Base-by-base conservation (phyloP, 1,140 invertebrate species). In the Diploscapter pachys region DNA sequence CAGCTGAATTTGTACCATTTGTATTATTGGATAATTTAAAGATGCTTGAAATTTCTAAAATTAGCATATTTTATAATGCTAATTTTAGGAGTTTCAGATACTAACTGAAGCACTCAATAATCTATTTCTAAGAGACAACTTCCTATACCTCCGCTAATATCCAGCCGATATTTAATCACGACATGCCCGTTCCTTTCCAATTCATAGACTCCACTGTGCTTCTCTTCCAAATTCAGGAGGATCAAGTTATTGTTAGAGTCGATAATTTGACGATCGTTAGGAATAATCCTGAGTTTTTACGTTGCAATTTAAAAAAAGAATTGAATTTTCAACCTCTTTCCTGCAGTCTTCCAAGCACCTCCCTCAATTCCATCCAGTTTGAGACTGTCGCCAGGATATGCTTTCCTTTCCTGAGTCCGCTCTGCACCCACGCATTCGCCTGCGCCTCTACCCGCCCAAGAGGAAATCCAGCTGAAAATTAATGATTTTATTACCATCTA, bases 401-500 rank as follows among this genome's bases (percentile, higher is more conserved):
- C 66, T 55, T 68, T 68, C 11, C 6, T 68, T 6, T 68, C 55
- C 5, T 13, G 61, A 9, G 48, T 51, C 9, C 50, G 48, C n/a
- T 51, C 54, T 8, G 57, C 71, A 68, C 48, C 49, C 31, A 51
- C 62, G 55, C 71, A 72, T 53, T 72, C 71, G 4, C 48, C 5
- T 11, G 56, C n/a, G 11, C 71, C 71, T n/a, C 71, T n/a, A 56
- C 71, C 71, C 11, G 71, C 71, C 71, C 71, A 72, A 5, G 71
- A 72, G 13, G 64, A 71, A 49, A 72, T 69, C 71, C 71, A 72
- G 63, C 71, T 71, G 52, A 54, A 69, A 9, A 69, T n/a, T 11
- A 61, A 9, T 65, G 13, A 2, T 31, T 65, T 8, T 65, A 31
- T 31, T 31, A 31, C 31, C 31, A 31, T 31, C 31, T 31, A 0